Evolutionary conservation across 2,797 vertebrate species (phyloP).

Genomic region (Cercopithecus petaurista): DNA sequence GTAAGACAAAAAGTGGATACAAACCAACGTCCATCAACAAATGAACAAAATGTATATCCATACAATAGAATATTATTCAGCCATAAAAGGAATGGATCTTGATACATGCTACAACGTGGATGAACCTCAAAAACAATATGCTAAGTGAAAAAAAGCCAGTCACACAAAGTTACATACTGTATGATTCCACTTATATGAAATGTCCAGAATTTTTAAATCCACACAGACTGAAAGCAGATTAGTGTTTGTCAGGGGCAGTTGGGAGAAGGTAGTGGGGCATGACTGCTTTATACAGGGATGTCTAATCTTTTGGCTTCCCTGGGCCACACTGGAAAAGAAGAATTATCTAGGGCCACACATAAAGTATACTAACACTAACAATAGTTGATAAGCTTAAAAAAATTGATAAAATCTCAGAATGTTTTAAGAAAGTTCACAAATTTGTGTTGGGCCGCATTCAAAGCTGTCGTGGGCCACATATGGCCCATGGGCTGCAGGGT

Average conservation of each 20-base stretch:
- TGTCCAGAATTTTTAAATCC: neutral
- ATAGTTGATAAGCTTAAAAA: neutral
- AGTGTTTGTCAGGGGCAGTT: neutral
- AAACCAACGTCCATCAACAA: neutral
- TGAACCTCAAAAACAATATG: neutral
- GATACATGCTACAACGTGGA: neutral
- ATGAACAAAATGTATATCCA: neutral
- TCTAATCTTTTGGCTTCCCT: neutral
- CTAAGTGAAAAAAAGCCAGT: neutral
- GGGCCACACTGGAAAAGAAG: neutral
- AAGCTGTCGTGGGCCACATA: neutral
- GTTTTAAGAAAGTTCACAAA: neutral
- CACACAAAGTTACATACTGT: neutral
- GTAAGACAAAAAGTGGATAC: neutral
- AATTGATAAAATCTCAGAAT: neutral
- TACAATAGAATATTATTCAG: neutral
- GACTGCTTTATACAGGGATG: neutral
- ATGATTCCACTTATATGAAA: neutral
- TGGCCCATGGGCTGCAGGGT: neutral
- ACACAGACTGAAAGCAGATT: neutral
- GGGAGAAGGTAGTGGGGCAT: neutral
- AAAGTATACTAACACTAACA: neutral
- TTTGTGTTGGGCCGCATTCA: neutral
- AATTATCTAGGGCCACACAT: neutral
- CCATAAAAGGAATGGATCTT: neutral